phyloP scores from a whole-genome alignment of 1,140 invertebrate genomes.

The Triops cancriformis region DNA sequence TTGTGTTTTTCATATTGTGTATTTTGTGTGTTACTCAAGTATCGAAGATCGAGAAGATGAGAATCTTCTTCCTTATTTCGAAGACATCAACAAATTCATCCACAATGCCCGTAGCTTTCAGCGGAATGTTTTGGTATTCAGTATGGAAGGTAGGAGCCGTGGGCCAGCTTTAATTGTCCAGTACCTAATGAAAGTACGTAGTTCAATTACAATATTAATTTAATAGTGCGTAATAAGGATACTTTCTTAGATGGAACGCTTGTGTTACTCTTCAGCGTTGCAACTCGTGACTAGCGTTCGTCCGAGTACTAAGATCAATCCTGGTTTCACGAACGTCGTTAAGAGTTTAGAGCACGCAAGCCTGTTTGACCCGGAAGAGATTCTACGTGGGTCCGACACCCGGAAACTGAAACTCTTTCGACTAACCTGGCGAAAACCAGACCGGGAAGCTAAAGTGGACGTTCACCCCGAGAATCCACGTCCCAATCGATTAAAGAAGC shows the following conservation, averaged over 20 bases:
- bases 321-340: background rate
- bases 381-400: background rate
- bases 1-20: background rate
- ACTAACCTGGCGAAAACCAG: background rate
- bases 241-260: background rate
- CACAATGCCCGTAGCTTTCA: background rate
- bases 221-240: background rate
- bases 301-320: background rate
- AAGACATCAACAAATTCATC: conserved; percentile 26
- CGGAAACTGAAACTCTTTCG: background rate
- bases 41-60: conserved; percentile 21
- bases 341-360: background rate
- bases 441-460: background rate
- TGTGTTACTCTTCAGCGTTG: background rate
- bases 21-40: background rate
- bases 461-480: background rate
- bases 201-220: background rate
- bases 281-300: background rate
- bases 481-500: background rate
- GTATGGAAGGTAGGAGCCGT: conserved; percentile 11
- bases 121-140: conserved; percentile 23
- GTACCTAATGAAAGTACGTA: conserved; percentile 24
- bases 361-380: background rate
- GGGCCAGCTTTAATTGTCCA: conserved; percentile 22
- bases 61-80: conserved; percentile 22